Base-by-base conservation (phyloP, 2,888 invertebrate species). In the Epicampocera succincta region DNA sequence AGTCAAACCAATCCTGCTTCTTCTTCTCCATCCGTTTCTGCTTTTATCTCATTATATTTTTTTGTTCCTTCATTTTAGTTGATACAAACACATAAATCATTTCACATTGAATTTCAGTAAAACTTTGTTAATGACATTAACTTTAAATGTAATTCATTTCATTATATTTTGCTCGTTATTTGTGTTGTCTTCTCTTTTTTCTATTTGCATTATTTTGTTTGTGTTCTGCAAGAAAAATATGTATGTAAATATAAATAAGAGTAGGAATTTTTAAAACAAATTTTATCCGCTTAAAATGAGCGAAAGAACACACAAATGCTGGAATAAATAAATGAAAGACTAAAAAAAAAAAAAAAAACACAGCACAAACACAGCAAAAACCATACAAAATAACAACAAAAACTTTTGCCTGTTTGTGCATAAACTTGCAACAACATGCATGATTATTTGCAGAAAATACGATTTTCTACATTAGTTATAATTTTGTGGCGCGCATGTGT, bases 391-490 rank as follows among this genome's bases (percentile, higher is more conserved):
- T n/a, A n/a, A n/a, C n/a, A n/a, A n/a, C n/a, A n/a, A n/a, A 46
- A 42, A 12, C 40, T 50, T 66, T 58, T 74, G 65, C 56, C 56
- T 58, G 65, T 66, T 74, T 74, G 74, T 74, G 74, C 74, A 74
- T 74, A 66, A 74, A 50, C 56, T 56, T 56, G 65, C 65, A 74
- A 74, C 65, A 74, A 74, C 74, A 58, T 74, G 74, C 74, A 74
- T 66, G 74, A 71, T 76, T 74, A 82, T 82, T 69, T 78, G 82
- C 73, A 74, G 82, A 73, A 82, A 78, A 82, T 66, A 69, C 82
- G 66, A 78, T 82, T 82, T 82, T 82, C 81, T 78, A 78, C 78
- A 82, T 82, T 78, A 78, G 73, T 78, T 78, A 78, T 78, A 82
- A 82, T 78, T 78, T 82, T 78, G 69, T 78, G 17, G 29, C 6